These are phyloP conservation scores for Noctua pronuba DNA, from an alignment of 2,888 invertebrate genomes.

Conservation along the genomic window DNA sequence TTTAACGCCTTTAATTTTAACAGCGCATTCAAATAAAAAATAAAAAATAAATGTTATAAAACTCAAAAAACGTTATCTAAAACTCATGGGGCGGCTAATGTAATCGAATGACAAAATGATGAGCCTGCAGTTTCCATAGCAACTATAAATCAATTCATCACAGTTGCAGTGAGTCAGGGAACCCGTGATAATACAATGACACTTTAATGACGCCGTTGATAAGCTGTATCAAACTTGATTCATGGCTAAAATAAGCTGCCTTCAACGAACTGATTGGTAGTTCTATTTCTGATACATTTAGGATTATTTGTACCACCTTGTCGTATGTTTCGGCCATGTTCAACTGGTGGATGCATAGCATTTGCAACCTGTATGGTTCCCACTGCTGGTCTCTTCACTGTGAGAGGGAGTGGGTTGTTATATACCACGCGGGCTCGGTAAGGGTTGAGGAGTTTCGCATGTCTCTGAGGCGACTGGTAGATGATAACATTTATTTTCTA, in stretches of 20 bases:
- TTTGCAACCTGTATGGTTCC: neutral
- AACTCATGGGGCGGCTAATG: constrained; percentile 1
- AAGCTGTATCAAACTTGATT: constrained; percentile 8
- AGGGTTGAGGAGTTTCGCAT: neutral
- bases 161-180: constrained; percentile 22
- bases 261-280: neutral
- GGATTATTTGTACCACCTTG: neutral
- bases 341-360: neutral
- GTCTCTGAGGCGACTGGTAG: neutral
- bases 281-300: neutral
- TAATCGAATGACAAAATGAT: constrained; percentile 36
- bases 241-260: constrained; percentile 8
- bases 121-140: constrained; percentile 30
- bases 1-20: neutral
- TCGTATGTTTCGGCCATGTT: neutral
- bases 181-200: constrained; percentile 27
- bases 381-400: neutral
- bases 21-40: neutral
- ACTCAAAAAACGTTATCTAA: neutral
- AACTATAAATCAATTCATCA: constrained; percentile 45
- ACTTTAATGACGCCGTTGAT: constrained; percentile 20
- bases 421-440: neutral
- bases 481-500: neutral
- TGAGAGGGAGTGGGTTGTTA: neutral
- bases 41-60: too few species aligned